Base-by-base conservation (phyloP, 2,888 invertebrate genomes). In the Horisme vitalbata region DNA sequence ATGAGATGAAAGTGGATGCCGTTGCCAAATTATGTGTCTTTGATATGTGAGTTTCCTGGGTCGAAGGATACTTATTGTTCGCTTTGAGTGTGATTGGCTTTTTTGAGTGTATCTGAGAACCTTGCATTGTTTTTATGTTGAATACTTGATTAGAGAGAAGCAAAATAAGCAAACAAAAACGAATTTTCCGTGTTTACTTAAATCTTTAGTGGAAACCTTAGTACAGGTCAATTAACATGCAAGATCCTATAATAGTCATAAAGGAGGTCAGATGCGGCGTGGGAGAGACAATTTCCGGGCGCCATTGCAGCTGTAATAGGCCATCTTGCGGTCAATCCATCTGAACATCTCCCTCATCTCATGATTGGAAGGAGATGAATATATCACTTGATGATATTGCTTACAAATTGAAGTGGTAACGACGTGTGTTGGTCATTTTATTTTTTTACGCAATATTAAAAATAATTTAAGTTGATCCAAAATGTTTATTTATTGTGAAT, bases 1-100 rank as follows among this genome's bases (percentile, higher is more conserved):
- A 74, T 64, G 59, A 60, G 70, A 75, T 74, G 68, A 72, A 74
- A 75, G 71, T 64, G 55, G 59, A 57, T 66, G 52, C 49, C 48
- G 35, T 47, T 51, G 61, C 68, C 64, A 68, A 71, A 72, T 71
- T 71, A 68, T 64, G 61, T 59, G 59, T 56, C 62, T 57, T 69
- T 70, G 63, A 70, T 65, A 67, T 59, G 44, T 48, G 59, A 55
- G 28, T 61, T 61, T 55, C 52, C 58, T 57, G 58, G 46, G 51
- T 27, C 32, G 47, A 51, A 52, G 52, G 46, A 43, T 44, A 30
- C 15, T 5, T 36, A 34, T 35, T 43, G 18, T 4, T 35, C 32
- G 39, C 35, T 49, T 39, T 39, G 30, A 39, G 35, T 36, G 39
- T 32, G 32, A 49, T 49, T 49, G 39, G 23, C 35, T 41, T 34